Base-by-base conservation (phyloP, 2,888 invertebrate genomes). In the Xestoiulus laeticollis region DNA sequence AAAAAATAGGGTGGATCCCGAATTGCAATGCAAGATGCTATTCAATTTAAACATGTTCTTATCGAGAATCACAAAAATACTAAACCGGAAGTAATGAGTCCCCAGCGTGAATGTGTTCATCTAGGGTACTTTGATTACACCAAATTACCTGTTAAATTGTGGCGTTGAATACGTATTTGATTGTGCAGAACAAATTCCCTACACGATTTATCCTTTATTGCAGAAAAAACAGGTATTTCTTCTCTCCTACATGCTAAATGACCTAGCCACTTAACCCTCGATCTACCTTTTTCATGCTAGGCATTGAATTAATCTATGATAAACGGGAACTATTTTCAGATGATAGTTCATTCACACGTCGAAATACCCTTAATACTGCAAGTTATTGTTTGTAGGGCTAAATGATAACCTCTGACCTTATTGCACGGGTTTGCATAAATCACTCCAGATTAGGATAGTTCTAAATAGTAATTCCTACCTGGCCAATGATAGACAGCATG, bases 181-280 rank as follows among this genome's bases (percentile, higher is more conserved):
- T 10, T 48, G 12, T 16, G 12, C 19, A 59, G 59, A 48, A 5
- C 59, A n/a, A 59, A 59, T 1, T n/a, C 59, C 59, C 59, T 59
- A 59, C 59, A 59, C n/a, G 59, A 59, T 59, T 59, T 59, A 14
- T n/a, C 12, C 59, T 59, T 59, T 59, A 19, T n/a, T 3, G 3
- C n/a, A 5, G n/a, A 59, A 19, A 59, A 59, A 59, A 59, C 59
- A n/a, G 19, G 59, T 59, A 59, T 59, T 59, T 59, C 59, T n/a
- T 3, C 59, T 59, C 59, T 59, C 59, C 59, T 19, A 59, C n/a
- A 59, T 59, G 59, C n/a, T n/a, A 59, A 59, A 59, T 59, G n/a
- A n/a, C 59, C 59, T 59, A n/a, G n/a, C 59, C 59, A 59, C 59
- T 59, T 59, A 59, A 59, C 59, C 59, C 59, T n/a, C n/a, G 59